Evolutionary conservation across 37 sponge, comb jelly and placozoan genomes (phyloP).

Genomic region (Hexactinellida sp.): DNA sequence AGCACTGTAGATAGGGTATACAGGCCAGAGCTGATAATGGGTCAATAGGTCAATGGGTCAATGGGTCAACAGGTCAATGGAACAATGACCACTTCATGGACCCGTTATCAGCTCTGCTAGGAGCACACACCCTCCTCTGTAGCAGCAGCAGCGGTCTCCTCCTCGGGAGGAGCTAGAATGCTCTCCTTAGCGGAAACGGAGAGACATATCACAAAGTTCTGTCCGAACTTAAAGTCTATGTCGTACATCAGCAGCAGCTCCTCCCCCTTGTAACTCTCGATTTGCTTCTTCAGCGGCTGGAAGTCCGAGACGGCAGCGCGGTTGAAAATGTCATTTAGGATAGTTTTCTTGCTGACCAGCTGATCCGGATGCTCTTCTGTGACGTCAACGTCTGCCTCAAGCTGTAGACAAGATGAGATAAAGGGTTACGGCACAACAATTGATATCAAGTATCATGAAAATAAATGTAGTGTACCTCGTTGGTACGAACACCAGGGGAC

Average conservation of each 20-base stretch:
- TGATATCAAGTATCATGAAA: background rate
- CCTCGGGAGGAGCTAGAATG: conserved; percentile 25
- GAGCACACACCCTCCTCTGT: background rate
- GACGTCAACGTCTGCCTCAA: conserved; percentile 44
- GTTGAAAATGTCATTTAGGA: conserved; percentile 75
- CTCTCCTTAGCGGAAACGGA: conserved; percentile 81
- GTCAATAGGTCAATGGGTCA: too few relatives aligned
- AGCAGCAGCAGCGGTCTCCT: background rate
- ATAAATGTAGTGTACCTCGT: background rate
- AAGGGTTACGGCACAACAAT: too few relatives aligned
- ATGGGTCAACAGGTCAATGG: background rate
- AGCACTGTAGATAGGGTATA: too few relatives aligned
- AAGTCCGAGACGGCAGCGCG: conserved; percentile 89
- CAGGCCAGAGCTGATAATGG: too few relatives aligned
- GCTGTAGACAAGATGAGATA: background rate
- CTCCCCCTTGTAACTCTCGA: conserved; percentile 68
- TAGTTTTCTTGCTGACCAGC: conserved; percentile 57
- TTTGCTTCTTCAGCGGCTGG: conserved; percentile 63
- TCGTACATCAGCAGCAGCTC: conserved; percentile 85
- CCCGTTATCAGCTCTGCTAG: too few relatives aligned
- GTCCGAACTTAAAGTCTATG: conserved; percentile 76
- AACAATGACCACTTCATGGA: too few relatives aligned
- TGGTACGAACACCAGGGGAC: background rate
- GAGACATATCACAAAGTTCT: conserved; percentile 85
- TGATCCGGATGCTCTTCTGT: conserved; percentile 61